A percentile compares a stretch with the other conserved stretches of the same genome.
These are phyloP conservation scores for Chaetodon trifasciatus DNA, from an alignment of 2,797 vertebrate species.

Conservation along the genomic window DNA sequence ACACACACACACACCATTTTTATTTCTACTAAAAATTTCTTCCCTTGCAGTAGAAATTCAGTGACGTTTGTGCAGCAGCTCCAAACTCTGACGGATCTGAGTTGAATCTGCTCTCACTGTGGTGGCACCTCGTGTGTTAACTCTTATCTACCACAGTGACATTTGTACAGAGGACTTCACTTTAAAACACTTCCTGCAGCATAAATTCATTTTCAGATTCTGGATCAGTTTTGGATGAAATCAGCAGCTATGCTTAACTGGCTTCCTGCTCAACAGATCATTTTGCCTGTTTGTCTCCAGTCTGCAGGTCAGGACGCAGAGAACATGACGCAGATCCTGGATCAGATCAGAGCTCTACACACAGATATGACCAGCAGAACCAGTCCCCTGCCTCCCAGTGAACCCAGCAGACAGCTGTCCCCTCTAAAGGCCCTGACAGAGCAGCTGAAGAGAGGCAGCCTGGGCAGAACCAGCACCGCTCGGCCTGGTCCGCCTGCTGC, in stretches of 20 bases:
- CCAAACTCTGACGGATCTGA: neutral
- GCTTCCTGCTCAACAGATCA: neutral
- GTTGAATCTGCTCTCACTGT: neutral
- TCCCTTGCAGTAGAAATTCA: neutral
- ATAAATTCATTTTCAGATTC: too few species aligned
- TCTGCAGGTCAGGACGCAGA: conserved; percentile 33
- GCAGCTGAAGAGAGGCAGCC: conserved; percentile 73
- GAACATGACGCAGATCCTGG: conserved; percentile 46
- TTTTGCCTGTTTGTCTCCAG: conserved; percentile 35
- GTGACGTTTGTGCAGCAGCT: too few species aligned
- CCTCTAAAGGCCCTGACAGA: conserved; percentile 75
- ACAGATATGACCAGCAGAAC: neutral
- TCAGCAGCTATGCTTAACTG: too few species aligned
- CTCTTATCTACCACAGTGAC: too few species aligned
- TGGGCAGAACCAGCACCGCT: neutral
- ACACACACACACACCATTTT: neutral
- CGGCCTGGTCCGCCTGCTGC: conserved; percentile 54
- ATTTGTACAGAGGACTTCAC: too few species aligned
- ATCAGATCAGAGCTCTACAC: conserved; percentile 37
- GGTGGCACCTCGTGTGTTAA: too few species aligned
- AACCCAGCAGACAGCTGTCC: conserved; percentile 13
- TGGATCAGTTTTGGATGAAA: too few species aligned
- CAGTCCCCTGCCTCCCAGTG: neutral
- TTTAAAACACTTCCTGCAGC: too few species aligned
- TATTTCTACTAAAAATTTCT: neutral